Conservation (phyloP, 2,888 invertebrate species). For the Coremacera marginata region DNA sequence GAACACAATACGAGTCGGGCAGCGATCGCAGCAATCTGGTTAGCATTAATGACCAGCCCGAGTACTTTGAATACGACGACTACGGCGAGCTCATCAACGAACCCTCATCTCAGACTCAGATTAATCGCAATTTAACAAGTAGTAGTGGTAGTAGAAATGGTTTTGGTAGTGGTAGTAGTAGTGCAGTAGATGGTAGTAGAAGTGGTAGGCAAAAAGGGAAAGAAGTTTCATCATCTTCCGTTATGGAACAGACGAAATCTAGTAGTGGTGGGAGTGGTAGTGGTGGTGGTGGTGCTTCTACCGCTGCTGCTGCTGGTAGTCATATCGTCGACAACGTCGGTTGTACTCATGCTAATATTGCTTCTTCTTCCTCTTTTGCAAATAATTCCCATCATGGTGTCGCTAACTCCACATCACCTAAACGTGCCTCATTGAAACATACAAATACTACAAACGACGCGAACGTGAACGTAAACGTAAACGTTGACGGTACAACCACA, state of each 20-base stretch:
- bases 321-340: slow-evolving; percentile 70
- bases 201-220: slow-evolving; percentile 67
- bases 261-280: slow-evolving; percentile 67
- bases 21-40: slow-evolving; percentile 68
- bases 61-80: slow-evolving; percentile 71
- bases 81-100: slow-evolving; percentile 43
- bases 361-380: slow-evolving; percentile 76
- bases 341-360: slow-evolving; percentile 74
- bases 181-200: slow-evolving; percentile 40
- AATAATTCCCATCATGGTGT: slow-evolving; percentile 69
- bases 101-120: slow-evolving; percentile 35
- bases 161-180: slow-evolving; percentile 51
- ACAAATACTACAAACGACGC: slow-evolving; percentile 60
- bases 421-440: slow-evolving; percentile 66
- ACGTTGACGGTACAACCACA: slow-evolving; percentile 55
- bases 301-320: slow-evolving; percentile 67
- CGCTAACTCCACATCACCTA: slow-evolving; percentile 64
- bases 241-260: slow-evolving; percentile 62
- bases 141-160: slow-evolving; percentile 51
- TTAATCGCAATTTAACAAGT: slow-evolving; percentile 43
- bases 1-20: slow-evolving; percentile 53
- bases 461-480: slow-evolving; percentile 44
- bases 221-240: slow-evolving; percentile 60
- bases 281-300: slow-evolving; percentile 64
- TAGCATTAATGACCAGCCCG: slow-evolving; percentile 72